Evolutionary conservation across 2,113 vertebrate species (phyloP), one percentile per base, ranked within the genome.

Genomic region (Chaenogobius annularis): DNA sequence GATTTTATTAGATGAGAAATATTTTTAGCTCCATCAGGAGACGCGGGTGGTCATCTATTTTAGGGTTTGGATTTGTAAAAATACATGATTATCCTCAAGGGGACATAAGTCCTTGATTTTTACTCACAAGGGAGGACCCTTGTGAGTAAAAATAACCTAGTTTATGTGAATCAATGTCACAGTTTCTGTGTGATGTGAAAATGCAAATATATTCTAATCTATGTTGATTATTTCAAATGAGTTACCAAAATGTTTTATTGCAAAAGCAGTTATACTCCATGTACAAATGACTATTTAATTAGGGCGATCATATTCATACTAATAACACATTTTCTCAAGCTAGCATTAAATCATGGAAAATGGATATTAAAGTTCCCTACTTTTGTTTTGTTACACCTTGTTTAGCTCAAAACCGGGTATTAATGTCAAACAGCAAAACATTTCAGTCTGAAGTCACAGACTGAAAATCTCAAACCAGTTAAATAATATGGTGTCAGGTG

Each of bases 11-110:
- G 61, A 70, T 43, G 62, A n/a, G 35, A n/a, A 9, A 74, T 80
- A 63, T 78, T 70, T 78, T 79, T 54, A 68, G 50, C 9, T 62
- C 8, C 15, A 13, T 35, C 40, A 35, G 66, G 10, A 74, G 55
- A 69, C 73, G 76, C 79, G 76, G 85, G 77, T 75, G 80, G 77
- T 68, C 78, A 50, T n/a, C 78, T 84, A 72, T 82, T 79, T 82
- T 69, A 37, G 67, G 56, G 52, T 50, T 58, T 74, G 59, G 59
- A 58, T 5, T 79, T n/a, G 69, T 85, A 83, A 80, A 84, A 82
- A 82, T 83, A 82, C 66, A 54, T 26, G 52, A 77, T 82, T 48
- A 82, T 76, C 73, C 64, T 52, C 0, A 14, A 54, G 37, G 17
- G 62, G 20, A 20, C 43, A 69, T 50, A 50, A 47, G 31, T n/a